Base-by-base conservation (phyloP, 2,797 vertebrate genomes). In the Rhinogobio ventralis region DNA sequence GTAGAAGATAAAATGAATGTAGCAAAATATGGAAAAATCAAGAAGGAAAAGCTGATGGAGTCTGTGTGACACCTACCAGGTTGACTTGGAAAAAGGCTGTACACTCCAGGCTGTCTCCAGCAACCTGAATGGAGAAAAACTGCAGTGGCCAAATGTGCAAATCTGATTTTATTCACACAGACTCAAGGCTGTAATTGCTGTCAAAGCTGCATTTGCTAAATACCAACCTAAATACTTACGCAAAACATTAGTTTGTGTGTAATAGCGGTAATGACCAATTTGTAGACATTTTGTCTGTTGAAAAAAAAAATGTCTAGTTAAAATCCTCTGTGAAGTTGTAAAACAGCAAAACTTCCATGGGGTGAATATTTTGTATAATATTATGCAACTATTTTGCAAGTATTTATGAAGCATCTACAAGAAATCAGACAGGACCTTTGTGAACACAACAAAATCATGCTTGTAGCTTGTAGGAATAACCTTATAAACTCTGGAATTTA, bases 161-260 rank as follows among this genome's bases (percentile, higher is more conserved):
- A 55, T 55, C 11, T n/a, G 23, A 75, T 55, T 53, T 55, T 55
- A 75, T 55, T 55, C 33, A 55, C 73, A 55, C 73, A 75, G 73
- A 75, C 51, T 55, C 51, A 55, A 55, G 20, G 14, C 51, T 74
- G 19, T 53, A 23, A 53, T 74, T 53, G 17, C 46, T 36, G 20
- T 51, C 51, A 76, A 57, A 76, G 30, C 51, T 57, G 20, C 51
- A 57, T 76, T 51, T 76, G 51, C 73, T 76, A 39, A 76, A 55
- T 23, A n/a, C 30, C 33, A 55, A 17, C 73, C 49, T 49, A 28
- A 11, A 6, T 73, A 30, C n/a, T 76, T 57, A 15, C 13, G 73
- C 11, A 36, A 36, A 72, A 49, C 8, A 4, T 30, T 72, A 3
- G 20, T 75, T 55, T 57, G 11, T 55, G 51, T 36, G 6, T 36